Percentiles rank a stretch among this genome's conserved stretches.
Conservation (phyloP, 1,140 invertebrate species). For the Trichoplusia ni region DNA sequence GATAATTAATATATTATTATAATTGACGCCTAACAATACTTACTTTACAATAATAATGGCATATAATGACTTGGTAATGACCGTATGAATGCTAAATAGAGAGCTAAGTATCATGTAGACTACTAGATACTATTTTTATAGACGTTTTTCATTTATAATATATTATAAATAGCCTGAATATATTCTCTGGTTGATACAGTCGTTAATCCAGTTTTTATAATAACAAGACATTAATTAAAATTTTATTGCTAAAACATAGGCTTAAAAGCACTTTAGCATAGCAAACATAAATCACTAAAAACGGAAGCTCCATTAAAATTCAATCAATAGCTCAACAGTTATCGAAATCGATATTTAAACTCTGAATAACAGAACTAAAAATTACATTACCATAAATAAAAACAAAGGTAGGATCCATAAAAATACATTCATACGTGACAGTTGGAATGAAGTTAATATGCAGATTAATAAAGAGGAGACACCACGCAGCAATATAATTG, state of each 20-base stretch:
- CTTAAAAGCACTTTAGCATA: not conserved
- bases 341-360: constrained; percentile 31
- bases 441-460: constrained; percentile 49
- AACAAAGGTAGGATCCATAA: constrained; percentile 30
- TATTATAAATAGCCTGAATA: too few relatives aligned
- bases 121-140: too few relatives aligned
- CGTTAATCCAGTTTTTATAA: too few relatives aligned
- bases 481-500: constrained; percentile 49
- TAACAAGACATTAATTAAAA: too few relatives aligned
- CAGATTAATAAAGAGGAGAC: constrained; percentile 53
- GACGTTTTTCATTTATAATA: too few relatives aligned
- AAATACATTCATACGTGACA: constrained; percentile 24
- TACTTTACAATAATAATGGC: too few relatives aligned
- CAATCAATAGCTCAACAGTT: constrained; percentile 13
- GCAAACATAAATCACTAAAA: constrained; percentile 7
- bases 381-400: constrained; percentile 22
- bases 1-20: too few relatives aligned
- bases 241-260: not conserved
- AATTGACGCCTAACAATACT: too few relatives aligned
- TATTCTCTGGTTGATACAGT: not conserved
- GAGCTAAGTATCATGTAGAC: too few relatives aligned
- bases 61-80: too few relatives aligned
- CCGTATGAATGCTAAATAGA: too few relatives aligned
- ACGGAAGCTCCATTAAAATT: constrained; percentile 18
- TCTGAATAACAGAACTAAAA: constrained; percentile 18